Conservation (phyloP, 2,797 vertebrate genomes). For the Sylvilagus floridanus region DNA sequence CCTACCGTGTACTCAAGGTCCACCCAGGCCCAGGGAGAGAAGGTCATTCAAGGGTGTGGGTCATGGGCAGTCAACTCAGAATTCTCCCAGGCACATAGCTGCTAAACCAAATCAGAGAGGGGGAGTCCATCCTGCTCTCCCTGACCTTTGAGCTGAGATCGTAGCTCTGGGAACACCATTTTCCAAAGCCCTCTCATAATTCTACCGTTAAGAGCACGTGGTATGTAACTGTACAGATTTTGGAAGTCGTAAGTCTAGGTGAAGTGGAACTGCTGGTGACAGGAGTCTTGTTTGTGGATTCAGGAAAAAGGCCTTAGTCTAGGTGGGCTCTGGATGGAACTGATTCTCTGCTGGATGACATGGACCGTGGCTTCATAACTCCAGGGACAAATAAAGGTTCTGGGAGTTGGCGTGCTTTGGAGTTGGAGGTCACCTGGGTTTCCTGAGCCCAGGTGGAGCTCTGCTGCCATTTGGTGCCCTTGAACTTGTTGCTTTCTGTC, state of each 20-base stretch:
- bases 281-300: background rate
- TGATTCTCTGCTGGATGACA: background rate
- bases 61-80: background rate
- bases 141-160: background rate
- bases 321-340: background rate
- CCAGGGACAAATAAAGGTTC: background rate
- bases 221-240: background rate
- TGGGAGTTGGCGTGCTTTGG: background rate
- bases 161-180: background rate
- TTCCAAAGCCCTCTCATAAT: background rate
- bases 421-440: background rate
- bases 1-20: background rate
- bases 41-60: rapidly evolving
- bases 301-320: background rate
- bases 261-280: background rate
- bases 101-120: background rate
- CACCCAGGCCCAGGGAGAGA: background rate
- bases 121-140: background rate
- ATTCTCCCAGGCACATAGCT: background rate
- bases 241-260: background rate
- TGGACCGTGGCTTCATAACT: background rate
- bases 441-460: background rate
- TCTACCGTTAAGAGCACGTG: background rate
- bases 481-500: background rate
- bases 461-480: rapidly evolving